Percentiles rank a stretch among this genome's conserved stretches.
These are phyloP conservation scores for Agriopis aurantiaria DNA, from an alignment of 2,888 invertebrate species.

Conservation along the genomic window DNA sequence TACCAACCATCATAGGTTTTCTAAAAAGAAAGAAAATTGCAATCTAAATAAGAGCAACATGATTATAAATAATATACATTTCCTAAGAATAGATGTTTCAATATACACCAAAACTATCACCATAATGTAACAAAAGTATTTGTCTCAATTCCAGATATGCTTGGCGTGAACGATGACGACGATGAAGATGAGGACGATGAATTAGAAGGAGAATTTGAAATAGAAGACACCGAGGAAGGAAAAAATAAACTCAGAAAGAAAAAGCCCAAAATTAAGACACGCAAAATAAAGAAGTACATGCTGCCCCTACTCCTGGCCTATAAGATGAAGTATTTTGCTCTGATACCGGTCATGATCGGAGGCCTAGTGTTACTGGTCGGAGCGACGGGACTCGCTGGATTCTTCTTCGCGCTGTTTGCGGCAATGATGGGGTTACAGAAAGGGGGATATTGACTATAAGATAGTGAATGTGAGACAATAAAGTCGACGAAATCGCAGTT, in stretches of 20 bases:
- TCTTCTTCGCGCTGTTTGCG: slow-evolving; percentile 95
- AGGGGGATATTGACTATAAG: slow-evolving; percentile 67
- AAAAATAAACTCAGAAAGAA: slow-evolving; percentile 55
- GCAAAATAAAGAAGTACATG: slow-evolving; percentile 89
- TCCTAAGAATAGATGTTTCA: too few relatives aligned
- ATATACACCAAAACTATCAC: background rate
- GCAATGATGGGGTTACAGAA: slow-evolving; percentile 92
- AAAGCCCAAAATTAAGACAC: slow-evolving; percentile 73
- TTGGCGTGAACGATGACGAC: slow-evolving; percentile 70
- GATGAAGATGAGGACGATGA: slow-evolving; percentile 70
- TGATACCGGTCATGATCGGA: slow-evolving; percentile 92
- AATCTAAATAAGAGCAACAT: too few relatives aligned
- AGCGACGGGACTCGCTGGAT: slow-evolving; percentile 93
- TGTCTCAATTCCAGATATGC: slow-evolving; percentile 68
- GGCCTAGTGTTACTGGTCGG: slow-evolving; percentile 90
- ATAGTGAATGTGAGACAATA: slow-evolving; percentile 46
- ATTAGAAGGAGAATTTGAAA: slow-evolving; percentile 53
- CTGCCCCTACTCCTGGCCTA: slow-evolving; percentile 92
- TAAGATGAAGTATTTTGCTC: slow-evolving; percentile 92
- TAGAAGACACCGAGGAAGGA: slow-evolving; percentile 38
- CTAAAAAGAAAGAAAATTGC: too few relatives aligned
- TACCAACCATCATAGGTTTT: too few relatives aligned
- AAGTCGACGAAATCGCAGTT: slow-evolving; percentile 73
- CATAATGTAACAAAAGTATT: background rate
- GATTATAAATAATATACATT: too few relatives aligned